Percentiles rank a stretch among this genome's conserved stretches.
These are phyloP conservation scores for Lochmaea capreae DNA, from an alignment of 2,888 invertebrate genomes.

Conservation along the genomic window DNA sequence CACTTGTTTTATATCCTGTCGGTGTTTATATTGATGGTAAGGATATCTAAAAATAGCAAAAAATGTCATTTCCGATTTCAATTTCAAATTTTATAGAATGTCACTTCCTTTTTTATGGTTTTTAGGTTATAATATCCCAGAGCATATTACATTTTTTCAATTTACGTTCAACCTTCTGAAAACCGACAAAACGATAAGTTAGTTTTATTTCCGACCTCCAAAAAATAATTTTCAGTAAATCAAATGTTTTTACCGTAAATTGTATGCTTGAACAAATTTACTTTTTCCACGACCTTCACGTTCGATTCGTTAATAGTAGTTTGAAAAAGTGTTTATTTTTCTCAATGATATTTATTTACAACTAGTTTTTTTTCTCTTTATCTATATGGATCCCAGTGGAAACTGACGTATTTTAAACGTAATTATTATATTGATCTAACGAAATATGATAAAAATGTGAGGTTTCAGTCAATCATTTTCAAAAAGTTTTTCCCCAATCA, in stretches of 20 bases:
- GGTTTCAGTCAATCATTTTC: too few relatives aligned
- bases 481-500: too few relatives aligned
- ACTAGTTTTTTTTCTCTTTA: too few relatives aligned
- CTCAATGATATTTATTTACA: not conserved
- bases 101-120: not conserved
- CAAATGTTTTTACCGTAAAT: not conserved
- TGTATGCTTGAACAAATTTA: not conserved
- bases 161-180: not conserved
- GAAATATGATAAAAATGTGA: too few relatives aligned
- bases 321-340: not conserved
- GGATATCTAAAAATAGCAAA: too few relatives aligned
- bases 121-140: not conserved
- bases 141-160: not conserved
- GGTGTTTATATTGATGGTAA: too few relatives aligned
- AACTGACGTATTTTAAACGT: too few relatives aligned
- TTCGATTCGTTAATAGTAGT: not conserved
- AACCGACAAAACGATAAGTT: not conserved
- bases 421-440: too few relatives aligned
- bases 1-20: too few relatives aligned
- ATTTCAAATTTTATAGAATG: too few relatives aligned
- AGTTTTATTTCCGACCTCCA: not conserved
- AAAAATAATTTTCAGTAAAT: not conserved
- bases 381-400: too few relatives aligned
- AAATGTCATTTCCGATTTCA: too few relatives aligned
- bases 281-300: constrained; percentile 1